Evolutionary conservation across 35 echinoderm and acorn worm species (phyloP).

Genomic region (Ophiothrix spiculata): DNA sequence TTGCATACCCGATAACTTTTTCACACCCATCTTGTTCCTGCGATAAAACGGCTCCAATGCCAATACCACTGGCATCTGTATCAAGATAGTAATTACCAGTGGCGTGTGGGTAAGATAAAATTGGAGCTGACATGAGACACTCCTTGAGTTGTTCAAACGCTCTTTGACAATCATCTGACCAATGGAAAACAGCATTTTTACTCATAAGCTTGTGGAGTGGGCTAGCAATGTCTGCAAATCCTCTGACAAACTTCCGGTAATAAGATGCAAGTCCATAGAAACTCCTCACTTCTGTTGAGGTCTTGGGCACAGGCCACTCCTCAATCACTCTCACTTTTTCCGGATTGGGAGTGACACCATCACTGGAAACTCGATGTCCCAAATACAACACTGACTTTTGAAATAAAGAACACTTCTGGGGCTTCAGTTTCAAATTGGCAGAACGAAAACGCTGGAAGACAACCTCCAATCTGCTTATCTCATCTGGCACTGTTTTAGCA

Average conservation of each 20-base stretch:
- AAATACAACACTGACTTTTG: slow-evolving; percentile 31
- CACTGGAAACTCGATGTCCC: slow-evolving; percentile 7
- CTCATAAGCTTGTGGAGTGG: slow-evolving; percentile 22
- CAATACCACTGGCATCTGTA: slow-evolving; percentile 27
- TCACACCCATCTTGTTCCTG: slow-evolving; percentile 12
- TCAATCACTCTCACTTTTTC: neutral
- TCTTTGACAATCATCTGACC: neutral
- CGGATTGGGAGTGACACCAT: slow-evolving; percentile 19
- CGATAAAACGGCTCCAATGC: slow-evolving; percentile 28
- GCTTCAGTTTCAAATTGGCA: slow-evolving; percentile 30
- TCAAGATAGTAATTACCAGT: slow-evolving; percentile 23
- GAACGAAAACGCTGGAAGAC: neutral
- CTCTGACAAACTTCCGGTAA: slow-evolving; percentile 32
- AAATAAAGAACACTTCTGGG: slow-evolving; percentile 30
- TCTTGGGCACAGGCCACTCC: neutral
- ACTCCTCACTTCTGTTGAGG: neutral
- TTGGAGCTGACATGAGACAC: neutral
- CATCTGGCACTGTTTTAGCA: neutral
- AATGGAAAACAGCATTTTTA: neutral
- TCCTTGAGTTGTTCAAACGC: slow-evolving; percentile 3
- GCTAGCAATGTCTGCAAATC: slow-evolving; percentile 8
- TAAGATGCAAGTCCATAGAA: slow-evolving; percentile 32
- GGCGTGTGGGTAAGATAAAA: slow-evolving; percentile 4
- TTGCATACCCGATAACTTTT: slow-evolving; percentile 20
- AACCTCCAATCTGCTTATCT: neutral